phyloP scores from a whole-genome alignment of 2,797 vertebrate genomes.

The Anguilla megastoma region DNA sequence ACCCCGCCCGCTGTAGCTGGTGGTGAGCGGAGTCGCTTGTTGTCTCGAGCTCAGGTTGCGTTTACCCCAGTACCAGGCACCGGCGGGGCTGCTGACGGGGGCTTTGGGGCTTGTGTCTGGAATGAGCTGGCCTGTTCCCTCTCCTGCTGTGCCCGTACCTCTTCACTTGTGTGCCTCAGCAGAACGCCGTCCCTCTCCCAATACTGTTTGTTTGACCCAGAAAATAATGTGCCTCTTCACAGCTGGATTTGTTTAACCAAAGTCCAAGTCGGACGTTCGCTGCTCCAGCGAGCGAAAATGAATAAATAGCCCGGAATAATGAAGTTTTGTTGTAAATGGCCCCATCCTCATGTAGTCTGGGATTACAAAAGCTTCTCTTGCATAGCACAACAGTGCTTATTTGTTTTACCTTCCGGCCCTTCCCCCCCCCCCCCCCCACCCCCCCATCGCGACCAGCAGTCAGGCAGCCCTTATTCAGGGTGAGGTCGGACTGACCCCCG shows the following conservation, averaged over 20 bases:
- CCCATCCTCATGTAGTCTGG: neutral
- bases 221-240: slow-evolving; percentile 4
- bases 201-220: slow-evolving; percentile 8
- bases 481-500: slow-evolving; percentile 29
- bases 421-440: neutral
- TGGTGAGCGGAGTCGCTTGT: neutral
- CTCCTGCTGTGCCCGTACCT: neutral
- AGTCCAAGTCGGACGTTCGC: slow-evolving; percentile 7
- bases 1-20: neutral
- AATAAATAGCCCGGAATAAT: slow-evolving; percentile 7
- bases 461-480: neutral
- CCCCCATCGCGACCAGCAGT: neutral
- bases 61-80: neutral
- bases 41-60: neutral
- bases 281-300: neutral
- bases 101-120: neutral
- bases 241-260: neutral
- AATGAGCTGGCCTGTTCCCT: slow-evolving; percentile 12
- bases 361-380: slow-evolving; percentile 3
- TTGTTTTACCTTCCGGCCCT: neutral
- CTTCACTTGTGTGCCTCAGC: neutral
- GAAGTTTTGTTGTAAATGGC: neutral
- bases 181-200: neutral
- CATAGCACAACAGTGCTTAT: neutral
- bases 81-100: neutral